Evolutionary conservation across 2,888 invertebrate genomes (phyloP), one percentile per base, ranked within the genome.

Genomic region (Pachydiplax longipennis): DNA sequence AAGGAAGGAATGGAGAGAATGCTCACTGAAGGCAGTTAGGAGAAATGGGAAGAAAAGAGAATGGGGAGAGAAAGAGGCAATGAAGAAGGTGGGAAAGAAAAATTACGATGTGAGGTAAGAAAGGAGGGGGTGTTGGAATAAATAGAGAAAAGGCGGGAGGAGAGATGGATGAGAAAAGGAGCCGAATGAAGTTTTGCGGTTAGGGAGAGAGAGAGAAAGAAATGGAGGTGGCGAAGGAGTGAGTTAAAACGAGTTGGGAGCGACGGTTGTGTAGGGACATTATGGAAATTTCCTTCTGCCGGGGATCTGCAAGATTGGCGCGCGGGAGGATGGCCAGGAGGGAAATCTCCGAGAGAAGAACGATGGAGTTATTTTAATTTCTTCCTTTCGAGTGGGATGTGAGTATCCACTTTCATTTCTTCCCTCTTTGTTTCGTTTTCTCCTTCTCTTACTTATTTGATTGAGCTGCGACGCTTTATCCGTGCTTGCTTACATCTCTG

Each of bases 251-350:
- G 61, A 87, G 61, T 61, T 61, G 35, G 61, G 37, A 87, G 87
- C 35, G 12, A 87, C 87, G 87, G 65, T 87, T 87, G 87, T 65
- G 87, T 37, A 40, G 87, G 61, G 61, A 87, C 87, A 87, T 87
- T 87, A 87, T 87, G 87, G 87, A 87, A 87, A 87, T 87, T 87
- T 87, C 61, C 87, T 87, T 37, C 87, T 87, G 58, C 87, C 22
- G 61, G 87, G 87, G 61, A 61, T 87, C 87, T n/a, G 87, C 87
- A 61, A 87, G 87, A 87, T 87, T 87, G 87, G 87, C 61, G 87
- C 35, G 61, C 58, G 37, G 61, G 48, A 35, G 83, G n/a, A 48
- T 25, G 58, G 58, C 61, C 58, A 58, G 31, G 61, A 37, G 48
- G 87, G 87, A 65, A 65, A 65, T 61, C 61, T 40, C 87, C 37